Conservation (phyloP, 1,140 invertebrate genomes). For the Heliconius nattereri region DNA sequence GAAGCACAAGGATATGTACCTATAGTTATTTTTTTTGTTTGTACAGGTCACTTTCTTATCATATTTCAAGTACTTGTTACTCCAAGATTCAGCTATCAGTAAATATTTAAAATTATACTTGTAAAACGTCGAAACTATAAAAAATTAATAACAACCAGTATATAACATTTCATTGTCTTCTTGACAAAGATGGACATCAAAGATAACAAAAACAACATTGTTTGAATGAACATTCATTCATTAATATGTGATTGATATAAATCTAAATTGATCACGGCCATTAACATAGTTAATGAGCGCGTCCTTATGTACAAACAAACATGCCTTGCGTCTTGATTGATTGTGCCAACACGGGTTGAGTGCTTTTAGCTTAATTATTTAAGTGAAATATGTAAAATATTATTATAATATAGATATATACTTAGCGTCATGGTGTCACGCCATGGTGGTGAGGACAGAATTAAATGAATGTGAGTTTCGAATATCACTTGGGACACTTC, state of each 20-base stretch:
- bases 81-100: no score
- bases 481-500: neutral
- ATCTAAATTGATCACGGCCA: slow-evolving; percentile 6
- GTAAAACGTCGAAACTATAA: no score
- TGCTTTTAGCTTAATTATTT: slow-evolving; percentile 3
- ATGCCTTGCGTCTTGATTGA: neutral
- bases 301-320: slow-evolving; percentile 2
- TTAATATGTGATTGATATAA: slow-evolving; percentile 1
- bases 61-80: no score
- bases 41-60: no score
- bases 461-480: neutral
- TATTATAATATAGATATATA: neutral
- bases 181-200: neutral
- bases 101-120: no score
- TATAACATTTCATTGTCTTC: neutral
- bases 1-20: no score
- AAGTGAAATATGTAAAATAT: neutral
- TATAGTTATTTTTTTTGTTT: no score
- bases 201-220: neutral
- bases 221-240: neutral
- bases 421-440: no score
- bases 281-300: slow-evolving; percentile 8
- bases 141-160: neutral
- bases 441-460: no score
- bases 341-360: neutral